A percentile compares a stretch with the other conserved stretches of the same genome.
Conservation (phyloP, 1,140 invertebrate species). For the Dreissena polymorpha region DNA sequence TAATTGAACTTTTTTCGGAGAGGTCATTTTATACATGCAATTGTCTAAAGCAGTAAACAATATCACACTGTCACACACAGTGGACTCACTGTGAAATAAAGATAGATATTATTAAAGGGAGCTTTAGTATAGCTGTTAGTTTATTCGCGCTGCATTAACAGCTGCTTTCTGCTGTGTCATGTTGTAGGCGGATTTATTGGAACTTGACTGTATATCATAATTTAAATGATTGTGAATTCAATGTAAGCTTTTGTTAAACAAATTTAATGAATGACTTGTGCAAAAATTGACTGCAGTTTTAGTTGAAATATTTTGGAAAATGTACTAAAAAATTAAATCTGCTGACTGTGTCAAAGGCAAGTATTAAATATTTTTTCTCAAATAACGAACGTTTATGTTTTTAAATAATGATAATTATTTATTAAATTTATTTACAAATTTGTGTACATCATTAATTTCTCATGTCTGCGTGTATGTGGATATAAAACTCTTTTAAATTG, state of each 20-base stretch:
- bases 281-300: no score
- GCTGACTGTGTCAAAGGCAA: no score
- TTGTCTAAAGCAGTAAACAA: conserved; percentile 43
- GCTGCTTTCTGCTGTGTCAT: conserved; percentile 5
- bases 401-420: no score
- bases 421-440: no score
- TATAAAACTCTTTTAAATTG: no score
- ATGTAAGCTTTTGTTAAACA: not conserved
- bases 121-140: no score
- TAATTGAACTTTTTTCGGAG: conserved; percentile 41
- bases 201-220: not conserved
- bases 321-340: no score
- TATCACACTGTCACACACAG: conserved; percentile 28
- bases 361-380: no score
- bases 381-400: no score
- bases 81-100: not conserved
- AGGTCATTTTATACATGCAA: conserved; percentile 41
- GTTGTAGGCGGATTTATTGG: not conserved
- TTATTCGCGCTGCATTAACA: not conserved
- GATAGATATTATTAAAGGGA: conserved; percentile 2
- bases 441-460: no score
- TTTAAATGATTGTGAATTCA: not conserved
- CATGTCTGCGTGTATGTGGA: no score
- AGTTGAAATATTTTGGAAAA: no score
- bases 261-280: not conserved